A percentile compares a stretch with the other conserved stretches of the same genome.
Conservation (phyloP, 2,797 vertebrate species). For the Falco columbarius region DNA sequence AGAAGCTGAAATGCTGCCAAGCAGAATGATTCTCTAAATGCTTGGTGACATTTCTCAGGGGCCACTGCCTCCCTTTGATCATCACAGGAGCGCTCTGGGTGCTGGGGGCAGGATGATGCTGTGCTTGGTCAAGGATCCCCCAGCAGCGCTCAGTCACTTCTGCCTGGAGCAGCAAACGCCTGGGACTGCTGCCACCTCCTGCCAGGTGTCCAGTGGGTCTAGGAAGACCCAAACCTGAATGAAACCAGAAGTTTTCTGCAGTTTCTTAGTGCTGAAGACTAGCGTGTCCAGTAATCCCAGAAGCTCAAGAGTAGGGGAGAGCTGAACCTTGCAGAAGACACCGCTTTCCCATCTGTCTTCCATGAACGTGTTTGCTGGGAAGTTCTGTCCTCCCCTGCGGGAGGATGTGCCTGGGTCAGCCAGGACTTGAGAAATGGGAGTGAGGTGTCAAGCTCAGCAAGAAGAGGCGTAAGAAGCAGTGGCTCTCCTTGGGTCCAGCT, state of each 20-base stretch:
- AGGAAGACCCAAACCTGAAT: neutral
- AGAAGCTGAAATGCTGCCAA: neutral
- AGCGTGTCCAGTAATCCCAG: neutral
- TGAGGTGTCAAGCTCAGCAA: rapidly evolving
- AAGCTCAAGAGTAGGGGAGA: neutral
- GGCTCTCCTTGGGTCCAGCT: neutral
- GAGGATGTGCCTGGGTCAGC: neutral
- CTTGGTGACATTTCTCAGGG: neutral
- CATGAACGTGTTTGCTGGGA: neutral
- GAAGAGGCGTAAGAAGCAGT: neutral
- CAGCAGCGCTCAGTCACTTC: neutral
- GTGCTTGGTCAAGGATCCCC: neutral
- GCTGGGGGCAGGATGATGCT: neutral
- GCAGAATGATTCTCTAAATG: neutral
- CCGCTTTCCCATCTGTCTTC: neutral
- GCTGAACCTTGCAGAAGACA: neutral
- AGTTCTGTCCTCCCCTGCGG: neutral
- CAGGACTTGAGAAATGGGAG: neutral
- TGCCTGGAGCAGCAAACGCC: neutral
- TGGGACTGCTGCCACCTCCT: neutral
- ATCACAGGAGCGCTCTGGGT: neutral
- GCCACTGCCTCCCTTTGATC: neutral
- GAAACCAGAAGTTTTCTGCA: neutral
- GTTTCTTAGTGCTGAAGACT: neutral
- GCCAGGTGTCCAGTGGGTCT: neutral